A percentile compares a stretch with the other conserved stretches of the same genome.
Conservation (phyloP, 2,888 invertebrate species). For the Drosophila maculinotata region DNA sequence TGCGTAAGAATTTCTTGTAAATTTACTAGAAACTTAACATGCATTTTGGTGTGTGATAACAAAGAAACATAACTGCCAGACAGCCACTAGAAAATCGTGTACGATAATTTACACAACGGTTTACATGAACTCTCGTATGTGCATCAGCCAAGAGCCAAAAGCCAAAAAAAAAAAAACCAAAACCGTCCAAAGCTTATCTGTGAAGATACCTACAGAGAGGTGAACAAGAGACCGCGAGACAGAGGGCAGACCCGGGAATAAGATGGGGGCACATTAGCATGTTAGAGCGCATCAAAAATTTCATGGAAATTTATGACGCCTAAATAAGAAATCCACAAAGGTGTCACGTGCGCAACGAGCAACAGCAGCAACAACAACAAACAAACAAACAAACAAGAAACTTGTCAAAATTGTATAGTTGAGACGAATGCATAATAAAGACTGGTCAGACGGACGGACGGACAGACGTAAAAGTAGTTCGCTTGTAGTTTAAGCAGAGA, state of each 20-base stretch:
- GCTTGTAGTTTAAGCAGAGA: constrained; percentile 49
- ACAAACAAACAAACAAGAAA: constrained; percentile 39
- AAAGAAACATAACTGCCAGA: constrained; percentile 28
- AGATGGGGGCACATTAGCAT: constrained; percentile 59
- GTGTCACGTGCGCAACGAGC: constrained; percentile 69
- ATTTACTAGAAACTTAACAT: constrained; percentile 15
- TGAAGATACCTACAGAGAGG: no score
- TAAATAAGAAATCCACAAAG: constrained; percentile 53
- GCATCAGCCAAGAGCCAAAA: constrained; percentile 20
- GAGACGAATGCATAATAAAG: constrained; percentile 71
- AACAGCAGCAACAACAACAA: constrained; percentile 21
- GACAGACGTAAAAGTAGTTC: constrained; percentile 37
- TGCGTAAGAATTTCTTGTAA: constrained; percentile 28
- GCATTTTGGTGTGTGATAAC: constrained; percentile 50
- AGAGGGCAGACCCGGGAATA: constrained; percentile 1
- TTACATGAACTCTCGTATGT: constrained; percentile 49
- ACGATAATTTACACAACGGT: constrained; percentile 54
- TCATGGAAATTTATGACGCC: constrained; percentile 74
- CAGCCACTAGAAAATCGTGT: constrained; percentile 39
- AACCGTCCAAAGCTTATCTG: constrained; percentile 41
- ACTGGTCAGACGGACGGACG: constrained; percentile 16
- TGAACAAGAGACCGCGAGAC: constrained; percentile 7
- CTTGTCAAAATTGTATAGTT: constrained; percentile 70
- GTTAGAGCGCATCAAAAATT: constrained; percentile 61
- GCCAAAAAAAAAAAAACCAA: not conserved